Evolutionary conservation across 2,113 vertebrate species (phyloP).

Genomic region (Osmerus mordax): DNA sequence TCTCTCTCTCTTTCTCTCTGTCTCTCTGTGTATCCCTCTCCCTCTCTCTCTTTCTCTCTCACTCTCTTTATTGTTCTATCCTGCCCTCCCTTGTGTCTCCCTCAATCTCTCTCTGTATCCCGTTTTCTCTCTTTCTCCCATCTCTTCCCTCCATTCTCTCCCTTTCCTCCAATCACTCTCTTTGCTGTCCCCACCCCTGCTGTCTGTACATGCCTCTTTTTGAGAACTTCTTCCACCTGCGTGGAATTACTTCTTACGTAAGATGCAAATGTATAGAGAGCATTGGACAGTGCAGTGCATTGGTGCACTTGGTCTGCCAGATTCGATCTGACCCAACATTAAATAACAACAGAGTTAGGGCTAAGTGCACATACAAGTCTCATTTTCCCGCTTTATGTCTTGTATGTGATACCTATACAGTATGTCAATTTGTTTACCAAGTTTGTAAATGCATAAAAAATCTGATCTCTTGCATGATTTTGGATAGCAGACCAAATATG

Average conservation of each 20-base stretch:
- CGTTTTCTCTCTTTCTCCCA: conserved; percentile 13
- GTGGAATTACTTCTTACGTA: too few relatives aligned
- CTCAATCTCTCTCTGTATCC: conserved; percentile 58
- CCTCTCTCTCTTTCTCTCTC: conserved; percentile 14
- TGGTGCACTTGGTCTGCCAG: too few relatives aligned
- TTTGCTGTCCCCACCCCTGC: background rate
- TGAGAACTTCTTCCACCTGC: background rate
- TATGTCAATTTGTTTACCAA: too few relatives aligned
- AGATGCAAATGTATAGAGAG: too few relatives aligned
- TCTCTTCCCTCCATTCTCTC: conserved; percentile 13
- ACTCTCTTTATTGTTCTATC: background rate
- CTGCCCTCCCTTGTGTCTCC: background rate
- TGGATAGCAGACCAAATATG: background rate
- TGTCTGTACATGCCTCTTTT: background rate
- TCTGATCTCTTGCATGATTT: background rate
- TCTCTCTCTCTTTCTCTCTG: conserved; percentile 20
- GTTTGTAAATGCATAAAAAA: background rate
- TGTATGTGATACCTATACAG: too few relatives aligned
- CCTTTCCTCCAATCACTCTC: conserved; percentile 7
- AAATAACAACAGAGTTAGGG: too few relatives aligned
- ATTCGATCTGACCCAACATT: too few relatives aligned
- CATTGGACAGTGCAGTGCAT: too few relatives aligned
- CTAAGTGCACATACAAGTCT: too few relatives aligned
- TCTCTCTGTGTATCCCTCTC: conserved; percentile 7
- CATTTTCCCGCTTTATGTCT: too few relatives aligned